phyloP scores from a whole-genome alignment of 2,113 vertebrate species.

The Panthera tigris region DNA sequence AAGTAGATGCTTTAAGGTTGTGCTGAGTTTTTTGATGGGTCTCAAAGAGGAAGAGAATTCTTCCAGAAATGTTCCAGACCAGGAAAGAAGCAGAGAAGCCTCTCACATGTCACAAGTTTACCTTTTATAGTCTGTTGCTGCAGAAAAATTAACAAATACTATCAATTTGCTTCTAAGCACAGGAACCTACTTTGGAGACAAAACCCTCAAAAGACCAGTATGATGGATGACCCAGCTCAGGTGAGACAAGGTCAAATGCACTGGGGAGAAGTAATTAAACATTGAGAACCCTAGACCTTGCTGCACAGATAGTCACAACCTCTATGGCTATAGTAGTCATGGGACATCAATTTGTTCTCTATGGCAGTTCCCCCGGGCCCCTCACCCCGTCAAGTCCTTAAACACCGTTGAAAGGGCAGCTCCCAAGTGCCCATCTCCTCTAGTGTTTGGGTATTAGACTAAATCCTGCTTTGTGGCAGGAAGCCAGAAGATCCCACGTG shows the following conservation, averaged over 20 bases:
- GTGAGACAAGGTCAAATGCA: neutral
- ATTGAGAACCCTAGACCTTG: neutral
- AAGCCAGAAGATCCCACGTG: slow-evolving; percentile 71
- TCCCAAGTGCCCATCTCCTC: slow-evolving; percentile 54
- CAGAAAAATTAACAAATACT: slow-evolving; percentile 43
- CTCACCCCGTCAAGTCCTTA: neutral
- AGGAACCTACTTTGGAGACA: slow-evolving; percentile 38
- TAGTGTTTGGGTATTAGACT: slow-evolving; percentile 34
- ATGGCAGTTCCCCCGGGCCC: neutral
- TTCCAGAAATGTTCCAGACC: slow-evolving; percentile 31
- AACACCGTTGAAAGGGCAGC: slow-evolving; percentile 61
- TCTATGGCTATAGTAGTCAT: neutral
- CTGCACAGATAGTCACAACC: neutral
- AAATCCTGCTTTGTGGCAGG: slow-evolving; percentile 73
- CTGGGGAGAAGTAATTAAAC: neutral
- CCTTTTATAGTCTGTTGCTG: slow-evolving; percentile 31
- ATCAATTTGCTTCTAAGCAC: slow-evolving; percentile 37
- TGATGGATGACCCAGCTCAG: neutral
- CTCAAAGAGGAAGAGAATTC: neutral
- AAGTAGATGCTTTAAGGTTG: neutral
- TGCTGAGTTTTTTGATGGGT: neutral
- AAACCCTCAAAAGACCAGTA: slow-evolving; percentile 17
- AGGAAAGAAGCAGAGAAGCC: slow-evolving; percentile 2
- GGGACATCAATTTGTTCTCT: slow-evolving; percentile 29
- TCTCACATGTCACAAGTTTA: slow-evolving; percentile 16